These are phyloP conservation scores for Melanostigma gelatinosum DNA, from an alignment of 2,113 vertebrate species.

Conservation along the genomic window DNA sequence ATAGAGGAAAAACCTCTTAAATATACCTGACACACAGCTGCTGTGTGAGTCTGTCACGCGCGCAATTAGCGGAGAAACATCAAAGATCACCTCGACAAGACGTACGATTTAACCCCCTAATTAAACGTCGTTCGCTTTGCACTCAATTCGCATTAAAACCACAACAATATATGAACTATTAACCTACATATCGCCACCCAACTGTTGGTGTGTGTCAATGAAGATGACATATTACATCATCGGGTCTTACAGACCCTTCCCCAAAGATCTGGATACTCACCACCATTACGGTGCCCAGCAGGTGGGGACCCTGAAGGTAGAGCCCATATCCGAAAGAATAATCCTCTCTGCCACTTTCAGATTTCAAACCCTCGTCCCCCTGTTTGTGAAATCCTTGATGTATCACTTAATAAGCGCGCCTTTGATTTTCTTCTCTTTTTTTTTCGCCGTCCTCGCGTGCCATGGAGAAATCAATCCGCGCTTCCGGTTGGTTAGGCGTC, in stretches of 20 bases:
- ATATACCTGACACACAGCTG: not conserved
- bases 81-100: not conserved
- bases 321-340: slow-evolving; percentile 63
- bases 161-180: not conserved
- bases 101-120: not conserved
- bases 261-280: slow-evolving; percentile 54
- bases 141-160: not conserved
- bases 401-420: slow-evolving; percentile 25
- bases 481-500: slow-evolving; percentile 67
- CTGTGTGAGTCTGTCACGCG: not conserved
- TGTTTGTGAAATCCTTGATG: slow-evolving; percentile 16
- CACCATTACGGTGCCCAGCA: slow-evolving; percentile 80
- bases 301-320: slow-evolving; percentile 72
- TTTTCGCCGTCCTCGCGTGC: slow-evolving; percentile 34
- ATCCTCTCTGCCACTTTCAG: slow-evolving; percentile 16
- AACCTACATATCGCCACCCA: not conserved
- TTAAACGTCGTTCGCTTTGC: accelerated
- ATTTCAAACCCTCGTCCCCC: not conserved
- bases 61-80: slow-evolving; percentile 38
- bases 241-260: not conserved
- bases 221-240: not conserved
- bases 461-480: slow-evolving; percentile 70
- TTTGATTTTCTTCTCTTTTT: slow-evolving; percentile 36
- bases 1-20: too few species aligned
- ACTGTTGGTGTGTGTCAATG: not conserved